Evolutionary conservation across 2,797 vertebrate genomes (phyloP).

Genomic region (Lophius americanus): DNA sequence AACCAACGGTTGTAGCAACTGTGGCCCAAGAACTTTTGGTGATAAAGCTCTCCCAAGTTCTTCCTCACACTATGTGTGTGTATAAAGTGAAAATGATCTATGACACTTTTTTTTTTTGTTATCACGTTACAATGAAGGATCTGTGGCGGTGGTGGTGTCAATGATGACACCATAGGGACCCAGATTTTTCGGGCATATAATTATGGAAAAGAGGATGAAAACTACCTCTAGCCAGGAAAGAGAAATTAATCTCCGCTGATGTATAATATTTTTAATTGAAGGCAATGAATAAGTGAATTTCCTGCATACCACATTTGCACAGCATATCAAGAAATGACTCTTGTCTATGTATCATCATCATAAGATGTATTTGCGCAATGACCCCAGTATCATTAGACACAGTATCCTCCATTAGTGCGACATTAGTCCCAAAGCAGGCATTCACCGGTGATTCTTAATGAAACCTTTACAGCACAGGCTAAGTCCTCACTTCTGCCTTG

Average conservation of each 20-base stretch:
- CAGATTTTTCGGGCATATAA: too few relatives aligned
- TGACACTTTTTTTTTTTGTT: too few relatives aligned
- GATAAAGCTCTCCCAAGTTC: too few relatives aligned
- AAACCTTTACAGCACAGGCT: conserved; percentile 63
- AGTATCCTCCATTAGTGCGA: conserved; percentile 56
- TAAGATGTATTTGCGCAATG: conserved; percentile 35
- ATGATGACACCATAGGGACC: too few relatives aligned
- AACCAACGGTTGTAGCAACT: too few relatives aligned
- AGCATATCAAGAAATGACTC: background rate
- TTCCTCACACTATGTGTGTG: too few relatives aligned
- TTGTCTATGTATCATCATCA: conserved; percentile 31
- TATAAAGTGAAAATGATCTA: too few relatives aligned
- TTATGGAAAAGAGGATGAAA: background rate
- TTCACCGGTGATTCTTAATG: conserved; percentile 65
- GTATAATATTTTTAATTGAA: conserved; percentile 36
- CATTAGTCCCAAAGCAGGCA: conserved; percentile 32
- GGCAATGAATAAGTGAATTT: conserved; percentile 17
- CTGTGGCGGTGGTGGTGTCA: too few relatives aligned
- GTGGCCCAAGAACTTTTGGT: too few relatives aligned
- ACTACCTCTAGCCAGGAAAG: background rate
- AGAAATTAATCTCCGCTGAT: conserved; percentile 24
- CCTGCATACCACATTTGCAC: conserved; percentile 27
- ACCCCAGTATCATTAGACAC: conserved; percentile 47
- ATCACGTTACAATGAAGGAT: too few relatives aligned
- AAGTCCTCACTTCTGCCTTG: conserved; percentile 61